Evolutionary conservation across 2,888 invertebrate genomes (phyloP).

Genomic region (Chorisops tibialis): DNA sequence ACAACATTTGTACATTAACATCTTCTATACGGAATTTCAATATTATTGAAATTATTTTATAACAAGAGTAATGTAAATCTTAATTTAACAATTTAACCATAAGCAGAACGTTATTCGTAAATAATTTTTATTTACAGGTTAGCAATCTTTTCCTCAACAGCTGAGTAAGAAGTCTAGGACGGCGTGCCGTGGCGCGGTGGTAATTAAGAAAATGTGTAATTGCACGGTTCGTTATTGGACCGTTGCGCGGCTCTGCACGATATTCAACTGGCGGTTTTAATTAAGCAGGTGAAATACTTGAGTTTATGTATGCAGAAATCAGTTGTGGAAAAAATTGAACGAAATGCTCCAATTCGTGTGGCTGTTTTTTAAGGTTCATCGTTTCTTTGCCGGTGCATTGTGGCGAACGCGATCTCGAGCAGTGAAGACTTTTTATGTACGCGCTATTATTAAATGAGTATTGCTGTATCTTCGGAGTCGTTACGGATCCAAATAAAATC

Average conservation of each 20-base stretch:
- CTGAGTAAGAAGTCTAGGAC: neutral
- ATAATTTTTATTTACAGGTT: neutral
- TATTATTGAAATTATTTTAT: constrained; percentile 10
- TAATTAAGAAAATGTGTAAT: constrained; percentile 28
- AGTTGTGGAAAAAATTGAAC: neutral
- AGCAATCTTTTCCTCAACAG: too few species aligned
- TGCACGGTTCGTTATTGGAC: constrained; percentile 25
- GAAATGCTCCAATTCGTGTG: constrained; percentile 27
- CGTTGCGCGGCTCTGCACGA: constrained; percentile 25
- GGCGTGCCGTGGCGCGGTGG: constrained; percentile 3
- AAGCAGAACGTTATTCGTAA: constrained; percentile 21
- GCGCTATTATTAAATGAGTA: too few species aligned
- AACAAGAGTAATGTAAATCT: neutral
- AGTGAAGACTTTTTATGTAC: too few species aligned
- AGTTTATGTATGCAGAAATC: constrained; percentile 6
- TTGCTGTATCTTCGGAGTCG: neutral
- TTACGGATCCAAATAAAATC: constrained; percentile 12
- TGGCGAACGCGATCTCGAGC: neutral
- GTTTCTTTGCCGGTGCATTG: neutral
- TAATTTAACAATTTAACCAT: neutral
- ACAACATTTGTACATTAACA: too few species aligned
- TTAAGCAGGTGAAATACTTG: constrained; percentile 32
- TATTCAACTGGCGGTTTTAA: constrained; percentile 26
- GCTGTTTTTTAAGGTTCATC: constrained; percentile 15
- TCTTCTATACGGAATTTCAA: constrained; percentile 11